phyloP scores from a whole-genome alignment of 2,888 invertebrate species.

The Acronicta leporina region DNA sequence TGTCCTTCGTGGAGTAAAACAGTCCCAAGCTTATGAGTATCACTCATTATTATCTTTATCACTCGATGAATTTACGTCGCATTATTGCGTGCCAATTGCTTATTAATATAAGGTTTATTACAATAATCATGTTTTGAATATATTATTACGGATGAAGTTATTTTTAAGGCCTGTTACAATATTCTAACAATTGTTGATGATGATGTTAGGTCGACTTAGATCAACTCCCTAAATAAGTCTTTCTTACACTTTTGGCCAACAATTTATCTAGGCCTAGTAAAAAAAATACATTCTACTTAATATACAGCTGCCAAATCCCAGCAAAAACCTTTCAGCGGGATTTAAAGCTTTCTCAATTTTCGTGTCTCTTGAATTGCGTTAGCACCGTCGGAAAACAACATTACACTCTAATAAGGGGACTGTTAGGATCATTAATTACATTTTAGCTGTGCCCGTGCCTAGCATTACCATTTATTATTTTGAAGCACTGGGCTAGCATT shows the following conservation, averaged over 20 bases:
- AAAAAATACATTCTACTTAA: conserved; percentile 9
- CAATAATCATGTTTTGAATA: conserved; percentile 27
- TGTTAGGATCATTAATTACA: conserved; percentile 78
- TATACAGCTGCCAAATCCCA: conserved; percentile 24
- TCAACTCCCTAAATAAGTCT: too few species aligned
- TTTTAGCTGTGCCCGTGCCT: conserved; percentile 66
- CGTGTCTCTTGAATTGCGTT: conserved; percentile 71
- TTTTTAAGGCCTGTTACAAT: conserved; percentile 10
- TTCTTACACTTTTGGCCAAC: neutral
- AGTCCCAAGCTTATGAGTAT: conserved; percentile 38
- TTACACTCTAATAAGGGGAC: conserved; percentile 72
- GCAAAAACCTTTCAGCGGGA: conserved; percentile 41
- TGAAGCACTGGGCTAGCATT: conserved; percentile 65
- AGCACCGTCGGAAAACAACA: conserved; percentile 69
- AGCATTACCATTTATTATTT: conserved; percentile 75
- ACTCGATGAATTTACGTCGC: conserved; percentile 16
- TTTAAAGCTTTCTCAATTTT: conserved; percentile 57
- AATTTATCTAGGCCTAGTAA: neutral
- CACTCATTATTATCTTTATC: conserved; percentile 23
- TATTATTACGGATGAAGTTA: conserved; percentile 21
- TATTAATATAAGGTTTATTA: conserved; percentile 7
- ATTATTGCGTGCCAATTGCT: conserved; percentile 13
- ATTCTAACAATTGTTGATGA: too few species aligned
- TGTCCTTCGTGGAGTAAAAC: conserved; percentile 13
- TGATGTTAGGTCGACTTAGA: too few species aligned